Evolutionary conservation across 2,797 vertebrate genomes (phyloP), one percentile per base, ranked within the genome.

Genomic region (Cossypha polioptera): DNA sequence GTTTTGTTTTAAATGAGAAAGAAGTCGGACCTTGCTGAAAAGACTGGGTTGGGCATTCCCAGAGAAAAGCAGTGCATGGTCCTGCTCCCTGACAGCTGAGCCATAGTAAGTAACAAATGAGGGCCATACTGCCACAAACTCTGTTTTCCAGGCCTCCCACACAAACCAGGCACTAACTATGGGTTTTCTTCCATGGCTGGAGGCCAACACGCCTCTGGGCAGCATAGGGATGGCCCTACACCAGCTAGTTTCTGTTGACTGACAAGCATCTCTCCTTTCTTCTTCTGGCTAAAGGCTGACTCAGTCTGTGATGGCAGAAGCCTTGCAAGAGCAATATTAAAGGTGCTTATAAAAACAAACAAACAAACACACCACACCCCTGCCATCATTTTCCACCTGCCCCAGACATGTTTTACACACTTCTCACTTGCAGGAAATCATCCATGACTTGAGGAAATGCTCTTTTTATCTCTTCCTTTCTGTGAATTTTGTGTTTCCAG

Each of bases 191-290:
- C 0, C 21, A 3, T 3, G 55, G 65, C 68, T 74, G 75, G 79
- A 95, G 43, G 36, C 50, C 74, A 85, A 0, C 29, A 17, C 0
- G 1, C 10, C 40, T 77, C 53, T 0, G 2, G 57, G 72, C 40
- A 87, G 38, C 25, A 26, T 0, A 1, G 24, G 33, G 38, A 78
- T 35, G 16, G 66, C 35, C 51, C 53, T 31, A 36, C 13, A 67
- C 28, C 33, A 45, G 45, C 14, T 40, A 47, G 33, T 59, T 76
- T 77, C 84, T 87, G 67, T 55, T 25, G 11, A 67, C 47, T 54
- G 8, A 53, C 9, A 20, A 85, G 48, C 43, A 87, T 45, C 29
- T 75, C 28, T 69, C 33, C 40, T 90, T 61, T 58, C 50, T 68
- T 74, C 59, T 78, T 73, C 61, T 76, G 47, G 65, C 42, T 92